A percentile compares a stretch with the other conserved stretches of the same genome.
Evolutionary conservation across 2,113 vertebrate species (phyloP).

Genomic region (Tringa solitaria): DNA sequence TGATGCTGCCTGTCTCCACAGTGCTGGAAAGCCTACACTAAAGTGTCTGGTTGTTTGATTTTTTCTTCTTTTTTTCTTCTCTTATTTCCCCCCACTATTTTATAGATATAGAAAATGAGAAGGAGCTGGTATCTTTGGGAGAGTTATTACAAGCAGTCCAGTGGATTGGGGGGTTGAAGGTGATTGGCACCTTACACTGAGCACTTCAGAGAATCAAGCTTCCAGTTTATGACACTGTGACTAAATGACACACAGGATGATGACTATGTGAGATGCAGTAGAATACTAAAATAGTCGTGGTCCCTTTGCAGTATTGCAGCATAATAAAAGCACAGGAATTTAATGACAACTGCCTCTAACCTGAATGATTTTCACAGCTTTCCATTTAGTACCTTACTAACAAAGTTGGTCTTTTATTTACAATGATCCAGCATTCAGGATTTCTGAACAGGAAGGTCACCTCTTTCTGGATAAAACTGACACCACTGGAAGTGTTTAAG

Average conservation of each 20-base stretch:
- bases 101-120: neutral
- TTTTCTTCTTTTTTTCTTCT: too few species aligned
- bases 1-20: neutral
- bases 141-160: neutral
- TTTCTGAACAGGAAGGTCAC: neutral
- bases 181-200: neutral
- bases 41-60: neutral
- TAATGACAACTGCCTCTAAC: neutral
- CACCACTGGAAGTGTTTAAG: too few species aligned
- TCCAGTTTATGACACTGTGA: neutral
- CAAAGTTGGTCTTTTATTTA: neutral
- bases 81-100: neutral
- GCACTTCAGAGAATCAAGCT: neutral
- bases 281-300: neutral
- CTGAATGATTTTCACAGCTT: neutral
- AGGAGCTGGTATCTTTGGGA: neutral
- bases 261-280: neutral
- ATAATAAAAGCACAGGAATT: neutral
- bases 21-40: neutral
- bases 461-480: neutral
- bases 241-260: neutral
- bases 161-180: neutral
- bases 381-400: neutral
- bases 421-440: neutral
- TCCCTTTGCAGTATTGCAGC: neutral